phyloP scores from a whole-genome alignment of 1,140 invertebrate genomes.

The Drosophila pallidifrons region DNA sequence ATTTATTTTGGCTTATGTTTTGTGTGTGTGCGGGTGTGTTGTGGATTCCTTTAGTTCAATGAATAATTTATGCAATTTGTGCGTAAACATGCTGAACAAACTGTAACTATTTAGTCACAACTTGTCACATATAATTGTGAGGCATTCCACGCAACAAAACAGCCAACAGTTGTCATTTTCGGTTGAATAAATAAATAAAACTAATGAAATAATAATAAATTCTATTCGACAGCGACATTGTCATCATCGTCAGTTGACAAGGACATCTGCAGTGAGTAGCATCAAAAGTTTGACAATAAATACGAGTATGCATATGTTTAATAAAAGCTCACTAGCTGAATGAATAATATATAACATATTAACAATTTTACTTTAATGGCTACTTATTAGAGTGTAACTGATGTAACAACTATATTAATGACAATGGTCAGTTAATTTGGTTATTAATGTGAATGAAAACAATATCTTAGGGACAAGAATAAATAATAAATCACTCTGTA shows the following conservation, averaged over 20 bases:
- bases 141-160: slow-evolving; percentile 21
- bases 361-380: not conserved
- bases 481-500: too few relatives aligned
- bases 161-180: slow-evolving; percentile 63
- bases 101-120: slow-evolving; percentile 68
- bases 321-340: not conserved
- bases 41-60: slow-evolving; percentile 30
- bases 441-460: not conserved
- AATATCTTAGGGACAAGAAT: not conserved
- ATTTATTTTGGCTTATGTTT: slow-evolving; percentile 62
- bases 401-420: not conserved
- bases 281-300: slow-evolving; percentile 17
- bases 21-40: slow-evolving; percentile 3
- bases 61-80: slow-evolving; percentile 69
- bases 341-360: not conserved
- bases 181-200: slow-evolving; percentile 65
- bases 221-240: slow-evolving; percentile 31
- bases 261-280: not conserved
- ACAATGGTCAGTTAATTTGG: not conserved
- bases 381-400: not conserved
- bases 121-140: slow-evolving; percentile 61
- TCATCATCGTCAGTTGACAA: not conserved
- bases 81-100: slow-evolving; percentile 36
- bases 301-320: not conserved
- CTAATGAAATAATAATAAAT: slow-evolving; percentile 67